Conservation (phyloP, 2,888 invertebrate genomes). For the Epistrophe eligans region DNA sequence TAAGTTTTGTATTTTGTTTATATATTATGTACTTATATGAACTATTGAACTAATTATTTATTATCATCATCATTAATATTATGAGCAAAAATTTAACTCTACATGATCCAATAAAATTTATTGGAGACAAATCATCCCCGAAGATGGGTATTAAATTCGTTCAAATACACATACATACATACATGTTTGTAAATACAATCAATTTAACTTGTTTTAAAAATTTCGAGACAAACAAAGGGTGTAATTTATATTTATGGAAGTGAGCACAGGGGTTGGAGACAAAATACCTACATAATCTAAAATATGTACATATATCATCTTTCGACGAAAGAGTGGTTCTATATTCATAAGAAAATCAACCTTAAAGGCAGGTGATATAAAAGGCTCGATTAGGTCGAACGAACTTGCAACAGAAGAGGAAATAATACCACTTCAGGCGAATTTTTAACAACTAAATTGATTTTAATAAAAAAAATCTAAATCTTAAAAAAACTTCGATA, state of each 20-base stretch:
- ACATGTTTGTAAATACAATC: not conserved
- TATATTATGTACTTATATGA: not conserved
- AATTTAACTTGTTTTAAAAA: conserved; percentile 10
- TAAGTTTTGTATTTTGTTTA: not conserved
- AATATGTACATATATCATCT: not conserved
- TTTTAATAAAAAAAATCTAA: no score
- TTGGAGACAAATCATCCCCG: conserved; percentile 17
- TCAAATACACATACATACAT: not conserved
- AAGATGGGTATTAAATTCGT: conserved; percentile 10
- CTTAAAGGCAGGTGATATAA: not conserved
- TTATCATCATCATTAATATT: not conserved
- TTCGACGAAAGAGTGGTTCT: not conserved
- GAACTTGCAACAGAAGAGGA: not conserved
- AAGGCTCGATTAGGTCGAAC: not conserved
- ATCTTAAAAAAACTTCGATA: no score
- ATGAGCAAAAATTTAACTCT: not conserved
- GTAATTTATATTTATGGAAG: conserved; percentile 6
- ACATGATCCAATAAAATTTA: conserved; percentile 50
- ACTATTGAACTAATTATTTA: not conserved
- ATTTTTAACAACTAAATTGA: no score
- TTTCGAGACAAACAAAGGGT: conserved; percentile 1
- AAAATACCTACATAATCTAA: conserved; percentile 8
- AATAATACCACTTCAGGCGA: no score
- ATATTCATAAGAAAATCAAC: conserved; percentile 12
- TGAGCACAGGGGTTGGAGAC: conserved; percentile 14